Evolutionary conservation across 2,888 invertebrate genomes (phyloP).

Genomic region (Amphimallon solstitiale): DNA sequence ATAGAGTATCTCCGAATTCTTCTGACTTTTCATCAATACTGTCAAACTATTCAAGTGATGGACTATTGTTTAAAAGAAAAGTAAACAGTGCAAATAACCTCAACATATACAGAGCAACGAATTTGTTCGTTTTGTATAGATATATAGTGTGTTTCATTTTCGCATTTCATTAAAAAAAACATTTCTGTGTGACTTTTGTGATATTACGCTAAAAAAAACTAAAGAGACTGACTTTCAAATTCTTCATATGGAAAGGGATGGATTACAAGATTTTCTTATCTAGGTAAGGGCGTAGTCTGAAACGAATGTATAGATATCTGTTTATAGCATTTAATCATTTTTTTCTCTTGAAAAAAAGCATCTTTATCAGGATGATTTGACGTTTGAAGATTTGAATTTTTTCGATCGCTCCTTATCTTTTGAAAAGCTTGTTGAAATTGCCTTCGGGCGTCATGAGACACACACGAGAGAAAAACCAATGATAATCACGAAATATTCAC

Average conservation of each 20-base stretch:
- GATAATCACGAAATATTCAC: constrained; percentile 13
- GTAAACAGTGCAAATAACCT: constrained; percentile 18
- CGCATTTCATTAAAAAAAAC: background rate
- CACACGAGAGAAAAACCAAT: background rate
- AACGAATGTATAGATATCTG: background rate
- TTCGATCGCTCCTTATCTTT: background rate
- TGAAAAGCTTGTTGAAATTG: background rate
- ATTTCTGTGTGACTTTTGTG: constrained; percentile 14
- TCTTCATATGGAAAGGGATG: constrained; percentile 25
- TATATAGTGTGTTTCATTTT: background rate
- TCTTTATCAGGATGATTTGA: background rate
- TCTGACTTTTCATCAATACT: constrained; percentile 1
- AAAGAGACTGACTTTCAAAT: background rate
- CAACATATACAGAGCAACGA: background rate
- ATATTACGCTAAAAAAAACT: constrained; percentile 10
- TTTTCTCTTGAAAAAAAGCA: background rate
- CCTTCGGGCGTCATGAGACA: background rate
- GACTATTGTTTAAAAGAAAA: background rate
- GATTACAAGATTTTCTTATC: constrained; percentile 33
- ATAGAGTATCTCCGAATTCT: constrained; percentile 42
- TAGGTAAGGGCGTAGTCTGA: constrained; percentile 27
- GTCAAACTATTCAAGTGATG: constrained; percentile 6
- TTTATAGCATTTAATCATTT: background rate
- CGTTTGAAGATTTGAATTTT: background rate
- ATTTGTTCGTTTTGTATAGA: background rate